Percentiles rank a stretch among this genome's conserved stretches.
Evolutionary conservation across 2,113 vertebrate genomes (phyloP).

Genomic region (Labeo catla): DNA sequence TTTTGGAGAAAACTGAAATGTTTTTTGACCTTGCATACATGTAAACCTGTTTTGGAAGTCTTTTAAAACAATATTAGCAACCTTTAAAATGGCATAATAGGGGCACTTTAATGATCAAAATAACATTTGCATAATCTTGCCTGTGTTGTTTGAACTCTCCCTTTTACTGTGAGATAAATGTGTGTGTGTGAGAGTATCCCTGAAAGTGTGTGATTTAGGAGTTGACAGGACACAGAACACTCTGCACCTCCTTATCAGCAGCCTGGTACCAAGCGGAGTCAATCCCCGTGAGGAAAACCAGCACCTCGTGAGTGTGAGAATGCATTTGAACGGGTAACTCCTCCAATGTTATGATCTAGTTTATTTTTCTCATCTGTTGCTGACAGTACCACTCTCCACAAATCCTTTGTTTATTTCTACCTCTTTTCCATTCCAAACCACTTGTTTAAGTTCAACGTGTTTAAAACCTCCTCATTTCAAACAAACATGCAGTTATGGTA

Average conservation of each 20-base stretch:
- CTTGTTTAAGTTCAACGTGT: neutral
- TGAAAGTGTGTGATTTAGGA: slow-evolving; percentile 58
- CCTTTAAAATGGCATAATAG: too few relatives aligned
- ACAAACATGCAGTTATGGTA: neutral
- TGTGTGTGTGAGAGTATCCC: neutral
- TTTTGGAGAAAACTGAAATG: too few relatives aligned
- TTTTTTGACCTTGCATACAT: too few relatives aligned
- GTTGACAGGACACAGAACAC: slow-evolving; percentile 67
- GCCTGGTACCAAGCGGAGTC: slow-evolving; percentile 71
- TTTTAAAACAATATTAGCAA: too few relatives aligned
- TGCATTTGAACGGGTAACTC: slow-evolving; percentile 32
- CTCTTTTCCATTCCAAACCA: slow-evolving; percentile 9
- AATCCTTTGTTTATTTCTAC: neutral
- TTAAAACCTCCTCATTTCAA: neutral
- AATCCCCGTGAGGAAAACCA: slow-evolving; percentile 33
- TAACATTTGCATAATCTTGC: neutral
- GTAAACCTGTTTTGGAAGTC: too few relatives aligned
- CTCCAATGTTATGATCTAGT: slow-evolving; percentile 8
- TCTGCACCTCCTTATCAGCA: slow-evolving; percentile 72
- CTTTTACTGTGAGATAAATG: neutral
- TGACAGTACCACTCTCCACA: slow-evolving; percentile 22
- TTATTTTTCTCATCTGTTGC: slow-evolving; percentile 15
- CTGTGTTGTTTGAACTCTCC: neutral
- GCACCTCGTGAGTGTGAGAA: slow-evolving; percentile 5
- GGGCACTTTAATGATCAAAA: neutral